Base-by-base conservation (phyloP, 2,888 invertebrate species). In the Scaptomyza cyrtandrae region DNA sequence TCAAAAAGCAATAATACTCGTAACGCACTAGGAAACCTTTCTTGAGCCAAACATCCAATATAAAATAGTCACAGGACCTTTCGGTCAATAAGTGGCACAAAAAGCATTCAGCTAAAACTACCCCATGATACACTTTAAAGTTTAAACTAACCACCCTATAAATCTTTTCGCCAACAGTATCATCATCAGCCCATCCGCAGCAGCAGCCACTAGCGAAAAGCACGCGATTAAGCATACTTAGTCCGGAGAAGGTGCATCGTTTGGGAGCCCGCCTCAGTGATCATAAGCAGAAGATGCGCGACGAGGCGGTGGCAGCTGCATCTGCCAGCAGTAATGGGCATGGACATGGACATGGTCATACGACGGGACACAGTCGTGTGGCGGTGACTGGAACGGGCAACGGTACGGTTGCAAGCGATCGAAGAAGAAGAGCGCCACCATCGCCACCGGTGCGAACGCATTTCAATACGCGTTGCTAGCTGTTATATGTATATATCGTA, bases 211-310 rank as follows among this genome's bases (percentile, higher is more conserved):
- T 27, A 33, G 31, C 44, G 52, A 58, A 79, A 60, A 82, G 88
- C 60, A 90, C 85, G 43, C 90, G 91, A 50, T 78, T 92, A 13
- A 86, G 77, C 48, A 90, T 92, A 53, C 78, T 92, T 57, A 91
- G 92, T 67, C 92, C 92, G 6, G 92, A 92, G 75, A 91, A 89
- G 71, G 86, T 92, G 35, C 91, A 91, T 76, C 89, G 90, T 6
- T 70, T 92, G 27, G 91, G 90, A 54, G 90, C 91, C 2, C 90
- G 89, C 14, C 71, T 92, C 29, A 88, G 73, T 39, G 91, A 90
- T 72, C 91, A 91, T 52, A 91, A 91, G 67, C 90, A 86, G 68
- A 88, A 82, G 62, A n/a, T 75, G 44, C 83, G 86, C 24, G 75
- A 78, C 1, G 84, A 80, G 27, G 69, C 72, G 33, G 64, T 62